phyloP scores from a whole-genome alignment of 2,797 vertebrate genomes.

The Basileuterus tristriatus region DNA sequence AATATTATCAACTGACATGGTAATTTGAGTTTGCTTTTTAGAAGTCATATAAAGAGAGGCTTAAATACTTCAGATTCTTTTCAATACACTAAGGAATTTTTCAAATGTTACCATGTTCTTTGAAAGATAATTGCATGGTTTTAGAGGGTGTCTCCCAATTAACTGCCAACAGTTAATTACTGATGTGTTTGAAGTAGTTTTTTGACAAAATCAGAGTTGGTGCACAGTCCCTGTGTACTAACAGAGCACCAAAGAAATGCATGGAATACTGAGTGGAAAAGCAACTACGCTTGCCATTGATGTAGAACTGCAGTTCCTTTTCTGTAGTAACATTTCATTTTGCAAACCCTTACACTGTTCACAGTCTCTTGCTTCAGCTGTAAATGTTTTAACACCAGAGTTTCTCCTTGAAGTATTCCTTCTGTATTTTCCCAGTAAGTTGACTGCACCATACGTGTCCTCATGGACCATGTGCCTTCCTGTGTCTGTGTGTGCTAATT shows the following conservation, averaged over 20 bases:
- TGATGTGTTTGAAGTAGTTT: constrained; percentile 30
- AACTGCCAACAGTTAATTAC: constrained; percentile 64
- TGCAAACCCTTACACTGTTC: constrained; percentile 35
- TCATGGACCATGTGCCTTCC: neutral
- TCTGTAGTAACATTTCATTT: constrained; percentile 8
- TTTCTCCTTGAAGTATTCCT: constrained; percentile 44
- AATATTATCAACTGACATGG: neutral
- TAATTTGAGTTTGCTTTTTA: neutral
- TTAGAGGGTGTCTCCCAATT: constrained; percentile 34
- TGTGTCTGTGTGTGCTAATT: neutral
- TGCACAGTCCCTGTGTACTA: constrained; percentile 64
- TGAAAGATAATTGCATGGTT: constrained; percentile 54
- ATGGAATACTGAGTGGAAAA: constrained; percentile 78
- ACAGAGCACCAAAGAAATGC: constrained; percentile 75
- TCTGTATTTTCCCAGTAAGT: neutral
- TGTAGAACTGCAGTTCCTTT: constrained; percentile 79
- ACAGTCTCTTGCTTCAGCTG: constrained; percentile 52
- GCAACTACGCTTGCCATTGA: constrained; percentile 93
- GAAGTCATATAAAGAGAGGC: neutral
- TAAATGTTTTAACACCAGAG: constrained; percentile 6
- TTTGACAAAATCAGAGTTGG: constrained; percentile 53
- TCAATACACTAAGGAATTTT: constrained; percentile 5
- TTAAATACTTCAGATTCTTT: constrained; percentile 12
- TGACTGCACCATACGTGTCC: neutral
- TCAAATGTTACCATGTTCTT: constrained; percentile 54